Percentiles rank a stretch among this genome's conserved stretches.
Conservation (phyloP, 2,888 invertebrate species). For the Cyclophora albipunctata region DNA sequence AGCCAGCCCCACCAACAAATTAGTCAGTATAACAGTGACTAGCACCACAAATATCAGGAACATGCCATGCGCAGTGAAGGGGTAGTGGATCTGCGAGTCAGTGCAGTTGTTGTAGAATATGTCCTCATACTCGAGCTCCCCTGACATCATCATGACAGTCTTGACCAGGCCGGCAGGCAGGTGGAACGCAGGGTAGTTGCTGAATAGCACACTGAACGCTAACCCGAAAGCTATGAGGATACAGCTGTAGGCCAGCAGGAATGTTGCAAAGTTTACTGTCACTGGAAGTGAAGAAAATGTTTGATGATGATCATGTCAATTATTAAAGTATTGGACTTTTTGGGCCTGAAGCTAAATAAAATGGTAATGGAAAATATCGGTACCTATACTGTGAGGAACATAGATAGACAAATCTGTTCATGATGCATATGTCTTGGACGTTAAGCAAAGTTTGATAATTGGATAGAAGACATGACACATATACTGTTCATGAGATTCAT, state of each 20-base stretch:
- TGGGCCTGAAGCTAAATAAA: no score
- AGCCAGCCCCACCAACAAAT: slow-evolving; percentile 88
- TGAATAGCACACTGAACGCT: slow-evolving; percentile 87
- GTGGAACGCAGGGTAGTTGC: slow-evolving; percentile 83
- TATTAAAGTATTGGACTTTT: no score
- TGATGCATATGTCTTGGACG: no score
- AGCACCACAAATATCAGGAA: slow-evolving; percentile 85
- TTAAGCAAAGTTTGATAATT: no score
- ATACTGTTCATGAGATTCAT: no score
- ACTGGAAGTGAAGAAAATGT: slow-evolving; percentile 63
- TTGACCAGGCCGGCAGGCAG: slow-evolving; percentile 80
- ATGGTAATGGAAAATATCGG: no score
- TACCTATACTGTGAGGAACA: no score
- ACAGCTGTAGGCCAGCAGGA: slow-evolving; percentile 86
- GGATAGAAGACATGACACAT: no score
- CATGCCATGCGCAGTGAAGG: slow-evolving; percentile 83
- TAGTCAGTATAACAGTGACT: slow-evolving; percentile 88
- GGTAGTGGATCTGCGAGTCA: slow-evolving; percentile 75
- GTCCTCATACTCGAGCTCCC: slow-evolving; percentile 89
- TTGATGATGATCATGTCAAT: not conserved
- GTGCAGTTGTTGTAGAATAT: slow-evolving; percentile 80
- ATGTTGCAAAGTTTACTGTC: slow-evolving; percentile 87
- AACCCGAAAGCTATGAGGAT: slow-evolving; percentile 86
- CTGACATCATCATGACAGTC: slow-evolving; percentile 92
- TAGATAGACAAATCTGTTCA: no score